Conservation (phyloP, 1,140 invertebrate species). For the Octopus sinensis region DNA sequence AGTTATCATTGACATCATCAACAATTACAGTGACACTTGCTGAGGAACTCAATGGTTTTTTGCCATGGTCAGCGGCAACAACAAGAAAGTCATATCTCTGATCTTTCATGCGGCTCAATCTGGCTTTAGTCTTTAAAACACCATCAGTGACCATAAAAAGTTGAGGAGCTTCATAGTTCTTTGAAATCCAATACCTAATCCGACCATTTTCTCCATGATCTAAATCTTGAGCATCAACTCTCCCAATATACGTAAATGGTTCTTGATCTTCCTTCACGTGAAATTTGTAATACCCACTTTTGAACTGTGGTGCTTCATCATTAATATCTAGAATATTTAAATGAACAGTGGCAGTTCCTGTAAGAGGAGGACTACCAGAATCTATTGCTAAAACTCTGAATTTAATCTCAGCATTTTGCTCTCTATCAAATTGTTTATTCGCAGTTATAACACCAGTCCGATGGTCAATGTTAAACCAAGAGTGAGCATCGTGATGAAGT, state of each 20-base stretch:
- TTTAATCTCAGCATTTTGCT: constrained; percentile 22
- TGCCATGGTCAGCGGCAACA: constrained; percentile 72
- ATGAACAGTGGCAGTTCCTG: constrained; percentile 37
- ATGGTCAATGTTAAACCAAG: constrained; percentile 31
- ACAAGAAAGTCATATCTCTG: constrained; percentile 74
- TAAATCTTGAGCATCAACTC: constrained; percentile 83
- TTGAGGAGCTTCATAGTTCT: constrained; percentile 63
- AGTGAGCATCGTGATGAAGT: constrained; percentile 62
- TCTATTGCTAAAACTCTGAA: constrained; percentile 41
- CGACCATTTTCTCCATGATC: constrained; percentile 81
- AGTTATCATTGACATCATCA: constrained; percentile 87
- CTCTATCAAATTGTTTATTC: constrained; percentile 35
- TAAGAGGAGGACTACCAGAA: constrained; percentile 64
- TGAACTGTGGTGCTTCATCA: constrained; percentile 47
- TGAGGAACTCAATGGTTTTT: constrained; percentile 59
- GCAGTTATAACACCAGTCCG: constrained; percentile 34
- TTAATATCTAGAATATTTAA: constrained; percentile 70
- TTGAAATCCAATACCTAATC: constrained; percentile 76
- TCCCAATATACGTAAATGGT: constrained; percentile 71
- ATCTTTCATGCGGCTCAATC: constrained; percentile 78
- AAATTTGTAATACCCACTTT: constrained; percentile 32
- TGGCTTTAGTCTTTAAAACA: constrained; percentile 65
- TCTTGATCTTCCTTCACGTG: constrained; percentile 69
- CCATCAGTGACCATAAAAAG: constrained; percentile 65
- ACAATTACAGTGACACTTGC: constrained; percentile 37